Percentiles rank a stretch among this genome's conserved stretches.
These are phyloP conservation scores for Aselliscus stoliczkanus DNA, from an alignment of 2,797 vertebrate genomes.

Conservation along the genomic window DNA sequence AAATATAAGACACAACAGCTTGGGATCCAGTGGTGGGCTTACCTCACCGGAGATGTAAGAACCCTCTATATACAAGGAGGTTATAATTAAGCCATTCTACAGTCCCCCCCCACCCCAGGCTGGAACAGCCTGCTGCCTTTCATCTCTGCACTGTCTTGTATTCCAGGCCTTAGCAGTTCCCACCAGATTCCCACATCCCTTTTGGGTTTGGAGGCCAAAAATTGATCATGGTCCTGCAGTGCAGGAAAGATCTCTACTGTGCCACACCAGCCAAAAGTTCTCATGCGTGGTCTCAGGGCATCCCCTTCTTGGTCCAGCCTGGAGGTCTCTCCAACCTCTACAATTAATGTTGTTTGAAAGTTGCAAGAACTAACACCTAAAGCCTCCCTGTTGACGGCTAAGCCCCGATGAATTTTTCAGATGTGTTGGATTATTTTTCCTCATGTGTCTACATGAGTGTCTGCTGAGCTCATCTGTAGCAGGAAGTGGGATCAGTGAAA, in stretches of 20 bases:
- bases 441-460: neutral
- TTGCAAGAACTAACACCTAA: slow-evolving; percentile 55
- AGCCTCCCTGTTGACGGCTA: neutral
- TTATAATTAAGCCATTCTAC: slow-evolving; percentile 18
- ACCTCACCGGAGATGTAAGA: neutral
- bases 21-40: neutral
- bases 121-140: slow-evolving; percentile 7
- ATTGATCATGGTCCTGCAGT: neutral
- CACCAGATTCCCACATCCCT: slow-evolving; percentile 45
- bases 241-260: neutral
- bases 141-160: neutral
- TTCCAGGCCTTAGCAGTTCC: slow-evolving; percentile 1
- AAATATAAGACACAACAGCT: neutral
- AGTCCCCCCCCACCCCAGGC: neutral
- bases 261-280: neutral
- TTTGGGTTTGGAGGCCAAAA: slow-evolving; percentile 43
- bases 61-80: neutral
- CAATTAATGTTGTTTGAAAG: slow-evolving; percentile 48
- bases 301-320: slow-evolving; percentile 1
- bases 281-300: slow-evolving; percentile 29
- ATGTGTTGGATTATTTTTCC: neutral
- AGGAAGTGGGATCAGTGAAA: slow-evolving; percentile 57
- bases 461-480: slow-evolving; percentile 57
- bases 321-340: slow-evolving; percentile 47
- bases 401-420: slow-evolving; percentile 42